A percentile compares a stretch with the other conserved stretches of the same genome.
Evolutionary conservation across 2,113 vertebrate species (phyloP).

Genomic region (Xyrauchen texanus): DNA sequence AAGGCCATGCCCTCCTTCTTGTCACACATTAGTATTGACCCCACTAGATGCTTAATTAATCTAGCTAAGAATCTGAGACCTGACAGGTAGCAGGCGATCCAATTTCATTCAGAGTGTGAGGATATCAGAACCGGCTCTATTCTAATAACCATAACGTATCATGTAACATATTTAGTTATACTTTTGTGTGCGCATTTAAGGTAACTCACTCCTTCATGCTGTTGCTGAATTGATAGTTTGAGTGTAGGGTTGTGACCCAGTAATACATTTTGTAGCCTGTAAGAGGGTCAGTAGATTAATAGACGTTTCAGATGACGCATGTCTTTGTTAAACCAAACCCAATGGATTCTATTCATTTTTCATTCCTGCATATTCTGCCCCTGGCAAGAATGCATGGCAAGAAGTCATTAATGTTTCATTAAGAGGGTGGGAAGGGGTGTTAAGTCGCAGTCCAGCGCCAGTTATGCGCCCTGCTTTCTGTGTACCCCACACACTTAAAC

Average conservation of each 20-base stretch:
- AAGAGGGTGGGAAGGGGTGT: conserved; percentile 5
- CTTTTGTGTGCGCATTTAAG: neutral
- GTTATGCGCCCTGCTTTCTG: conserved; percentile 23
- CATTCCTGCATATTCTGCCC: neutral
- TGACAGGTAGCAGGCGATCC: conserved; percentile 22
- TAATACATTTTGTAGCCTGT: conserved; percentile 25
- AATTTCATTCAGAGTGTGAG: conserved; percentile 21
- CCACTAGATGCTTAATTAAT: conserved; percentile 24
- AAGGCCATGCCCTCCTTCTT: too few species aligned
- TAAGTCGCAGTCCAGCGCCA: neutral
- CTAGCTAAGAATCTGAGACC: neutral
- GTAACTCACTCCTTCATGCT: conserved; percentile 6
- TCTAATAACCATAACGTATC: conserved; percentile 1
- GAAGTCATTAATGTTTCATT: conserved; percentile 43
- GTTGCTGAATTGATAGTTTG: conserved; percentile 12
- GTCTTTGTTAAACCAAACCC: conserved; percentile 19
- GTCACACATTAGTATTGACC: conserved; percentile 1
- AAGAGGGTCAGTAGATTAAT: conserved; percentile 13
- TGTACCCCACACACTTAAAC: conserved; percentile 27
- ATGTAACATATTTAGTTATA: neutral
- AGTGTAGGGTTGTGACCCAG: conserved; percentile 19
- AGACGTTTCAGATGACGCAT: conserved; percentile 27
- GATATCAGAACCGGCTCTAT: conserved; percentile 1
- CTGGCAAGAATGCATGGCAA: conserved; percentile 24
- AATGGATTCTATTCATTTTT: conserved; percentile 9